Conservation (phyloP, 2,113 vertebrate genomes). For the Prunella fulvescens region DNA sequence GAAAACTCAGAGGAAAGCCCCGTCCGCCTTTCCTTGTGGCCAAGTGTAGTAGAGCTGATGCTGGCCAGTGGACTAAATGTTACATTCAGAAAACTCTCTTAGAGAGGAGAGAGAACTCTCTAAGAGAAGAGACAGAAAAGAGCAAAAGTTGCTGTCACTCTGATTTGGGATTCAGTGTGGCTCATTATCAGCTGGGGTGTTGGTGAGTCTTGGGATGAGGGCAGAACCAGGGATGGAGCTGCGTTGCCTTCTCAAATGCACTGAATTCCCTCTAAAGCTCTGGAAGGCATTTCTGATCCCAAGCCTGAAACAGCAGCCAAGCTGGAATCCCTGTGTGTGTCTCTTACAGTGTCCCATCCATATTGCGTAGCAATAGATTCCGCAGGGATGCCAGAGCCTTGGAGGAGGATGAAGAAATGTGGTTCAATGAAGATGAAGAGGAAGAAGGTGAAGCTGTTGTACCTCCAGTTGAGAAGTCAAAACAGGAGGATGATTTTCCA, state of each 20-base stretch:
- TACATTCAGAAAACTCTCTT: not conserved
- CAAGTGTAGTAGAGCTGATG: not conserved
- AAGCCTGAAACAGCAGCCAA: not conserved
- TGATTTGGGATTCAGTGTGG: not conserved
- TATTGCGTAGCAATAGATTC: constrained; percentile 82
- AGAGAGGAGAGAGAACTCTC: not conserved
- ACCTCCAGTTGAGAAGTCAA: constrained; percentile 84
- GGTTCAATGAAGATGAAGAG: constrained; percentile 95
- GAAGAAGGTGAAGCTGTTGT: constrained; percentile 87
- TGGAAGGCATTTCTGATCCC: not conserved
- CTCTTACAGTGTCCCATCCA: constrained; percentile 79
- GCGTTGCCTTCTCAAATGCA: not conserved
- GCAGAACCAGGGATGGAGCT: not conserved
- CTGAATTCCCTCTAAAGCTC: not conserved
- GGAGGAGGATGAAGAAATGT: constrained; percentile 95
- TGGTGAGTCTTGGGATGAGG: not conserved
- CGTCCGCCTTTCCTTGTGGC: not conserved
- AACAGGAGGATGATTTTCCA: constrained; percentile 91
- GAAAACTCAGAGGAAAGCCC: not conserved
- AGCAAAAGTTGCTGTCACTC: not conserved
- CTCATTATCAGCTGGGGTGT: too few relatives aligned
- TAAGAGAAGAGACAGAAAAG: not conserved
- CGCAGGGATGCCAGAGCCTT: constrained; percentile 89
- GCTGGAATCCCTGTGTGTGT: constrained; percentile 37
- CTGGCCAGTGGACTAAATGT: not conserved